A percentile compares a stretch with the other conserved stretches of the same genome.
Conservation (phyloP, 2,888 invertebrate species). For the Venusia cambrica region DNA sequence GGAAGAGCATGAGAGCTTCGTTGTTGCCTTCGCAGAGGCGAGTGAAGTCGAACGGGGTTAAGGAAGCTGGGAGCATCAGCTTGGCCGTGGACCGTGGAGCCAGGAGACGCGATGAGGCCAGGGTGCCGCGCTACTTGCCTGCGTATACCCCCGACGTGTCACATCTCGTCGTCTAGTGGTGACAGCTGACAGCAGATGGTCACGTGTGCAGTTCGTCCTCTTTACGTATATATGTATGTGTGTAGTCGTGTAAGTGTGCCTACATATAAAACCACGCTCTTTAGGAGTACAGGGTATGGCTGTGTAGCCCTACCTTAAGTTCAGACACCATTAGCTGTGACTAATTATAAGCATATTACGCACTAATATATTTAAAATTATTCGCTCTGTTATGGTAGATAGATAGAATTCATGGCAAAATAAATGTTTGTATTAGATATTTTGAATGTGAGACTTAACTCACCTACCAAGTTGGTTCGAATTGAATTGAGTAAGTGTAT, state of each 20-base stretch:
- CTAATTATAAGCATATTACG: constrained; percentile 29
- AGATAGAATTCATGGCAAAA: constrained; percentile 7
- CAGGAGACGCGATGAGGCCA: constrained; percentile 84
- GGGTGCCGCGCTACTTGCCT: constrained; percentile 86
- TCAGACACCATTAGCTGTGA: constrained; percentile 41
- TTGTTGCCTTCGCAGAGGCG: constrained; percentile 89
- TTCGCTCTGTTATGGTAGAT: constrained; percentile 23
- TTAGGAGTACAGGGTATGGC: constrained; percentile 36
- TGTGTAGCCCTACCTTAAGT: constrained; percentile 22
- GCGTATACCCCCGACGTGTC: constrained; percentile 91
- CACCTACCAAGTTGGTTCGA: constrained; percentile 16
- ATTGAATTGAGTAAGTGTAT: no score
- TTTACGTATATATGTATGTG: constrained; percentile 11
- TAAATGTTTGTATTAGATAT: constrained; percentile 13
- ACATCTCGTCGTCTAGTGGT: constrained; percentile 89
- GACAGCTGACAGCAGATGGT: no score
- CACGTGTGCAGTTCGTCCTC: constrained; percentile 18
- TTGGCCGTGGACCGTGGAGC: constrained; percentile 87
- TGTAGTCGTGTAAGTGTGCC: constrained; percentile 19
- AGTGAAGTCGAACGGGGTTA: constrained; percentile 89
- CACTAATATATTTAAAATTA: constrained; percentile 29
- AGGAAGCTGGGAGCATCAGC: constrained; percentile 90
- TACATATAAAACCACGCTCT: constrained; percentile 18
- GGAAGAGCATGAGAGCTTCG: constrained; percentile 91
- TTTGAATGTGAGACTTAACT: constrained; percentile 13